Evolutionary conservation across 2,113 vertebrate genomes (phyloP).

Genomic region (Nasalis larvatus): DNA sequence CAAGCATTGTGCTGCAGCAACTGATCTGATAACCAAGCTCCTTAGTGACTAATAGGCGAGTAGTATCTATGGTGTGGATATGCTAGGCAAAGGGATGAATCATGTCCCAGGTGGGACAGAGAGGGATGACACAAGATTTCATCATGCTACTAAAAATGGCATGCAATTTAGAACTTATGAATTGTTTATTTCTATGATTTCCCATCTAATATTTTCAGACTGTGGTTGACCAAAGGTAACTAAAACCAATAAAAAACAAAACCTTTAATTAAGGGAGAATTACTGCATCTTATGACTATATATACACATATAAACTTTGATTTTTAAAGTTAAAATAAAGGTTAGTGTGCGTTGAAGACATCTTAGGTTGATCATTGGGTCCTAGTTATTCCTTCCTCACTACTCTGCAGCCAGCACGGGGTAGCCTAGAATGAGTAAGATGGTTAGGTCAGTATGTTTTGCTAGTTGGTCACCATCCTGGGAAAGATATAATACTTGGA

Average conservation of each 20-base stretch:
- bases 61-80: background rate
- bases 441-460: background rate
- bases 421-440: background rate
- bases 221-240: background rate
- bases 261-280: background rate
- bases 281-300: background rate
- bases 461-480: background rate
- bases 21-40: background rate
- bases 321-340: constrained; percentile 20
- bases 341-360: background rate
- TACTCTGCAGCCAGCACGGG: background rate
- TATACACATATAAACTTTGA: background rate
- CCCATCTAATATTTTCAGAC: background rate
- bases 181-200: background rate
- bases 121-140: background rate
- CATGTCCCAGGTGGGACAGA: background rate
- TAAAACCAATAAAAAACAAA: background rate
- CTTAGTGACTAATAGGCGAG: background rate
- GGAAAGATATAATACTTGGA: background rate
- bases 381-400: background rate
- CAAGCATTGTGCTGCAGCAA: background rate
- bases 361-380: background rate
- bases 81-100: background rate
- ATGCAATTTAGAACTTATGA: background rate
- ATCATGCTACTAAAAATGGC: background rate